phyloP scores from a whole-genome alignment of 2,888 invertebrate genomes.

The Crematogaster levior region DNA sequence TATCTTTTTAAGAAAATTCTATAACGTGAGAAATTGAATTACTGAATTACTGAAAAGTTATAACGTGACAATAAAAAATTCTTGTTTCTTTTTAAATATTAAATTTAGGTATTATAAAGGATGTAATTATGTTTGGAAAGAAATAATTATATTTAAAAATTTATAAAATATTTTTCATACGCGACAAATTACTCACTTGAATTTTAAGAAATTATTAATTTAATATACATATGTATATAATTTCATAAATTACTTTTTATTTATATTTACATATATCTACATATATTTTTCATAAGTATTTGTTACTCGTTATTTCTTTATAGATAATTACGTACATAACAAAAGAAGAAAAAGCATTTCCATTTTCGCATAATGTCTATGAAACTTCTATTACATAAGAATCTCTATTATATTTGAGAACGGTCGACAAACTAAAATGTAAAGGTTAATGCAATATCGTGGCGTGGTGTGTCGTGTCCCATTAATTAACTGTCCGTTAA shows the following conservation, averaged over 20 bases:
- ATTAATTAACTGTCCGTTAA: constrained; percentile 40
- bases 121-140: not conserved
- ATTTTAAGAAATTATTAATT: not conserved
- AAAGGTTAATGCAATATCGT: constrained; percentile 40
- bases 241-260: constrained; percentile 11
- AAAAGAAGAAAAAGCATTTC: not conserved
- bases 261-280: no score
- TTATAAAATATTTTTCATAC: not conserved
- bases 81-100: not conserved
- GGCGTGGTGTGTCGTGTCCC: not conserved
- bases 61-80: no score
- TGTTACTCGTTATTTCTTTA: not conserved
- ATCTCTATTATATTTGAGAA: constrained; percentile 3
- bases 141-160: not conserved
- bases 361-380: not conserved
- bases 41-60: no score
- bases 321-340: not conserved
- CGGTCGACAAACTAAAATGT: constrained; percentile 12
- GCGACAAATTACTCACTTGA: not conserved
- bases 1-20: not conserved
- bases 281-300: not conserved
- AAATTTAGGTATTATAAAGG: not conserved
- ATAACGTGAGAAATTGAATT: not conserved
- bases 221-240: not conserved
- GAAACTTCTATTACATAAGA: constrained; percentile 16